Conservation (phyloP, 2,113 vertebrate species). For the Nymphicus hollandicus region DNA sequence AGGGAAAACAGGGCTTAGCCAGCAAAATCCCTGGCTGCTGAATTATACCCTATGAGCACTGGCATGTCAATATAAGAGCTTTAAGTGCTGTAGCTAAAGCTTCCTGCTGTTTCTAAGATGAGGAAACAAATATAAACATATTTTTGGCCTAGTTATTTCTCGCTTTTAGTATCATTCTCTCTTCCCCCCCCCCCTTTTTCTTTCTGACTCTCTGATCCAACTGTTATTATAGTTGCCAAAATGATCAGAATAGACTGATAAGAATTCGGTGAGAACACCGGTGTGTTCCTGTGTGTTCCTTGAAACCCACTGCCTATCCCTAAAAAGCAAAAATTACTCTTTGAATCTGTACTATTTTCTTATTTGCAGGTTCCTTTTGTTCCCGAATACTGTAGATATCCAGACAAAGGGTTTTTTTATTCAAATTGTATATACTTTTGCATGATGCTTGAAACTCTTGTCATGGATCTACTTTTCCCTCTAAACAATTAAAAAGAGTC, state of each 20-base stretch:
- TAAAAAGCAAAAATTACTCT: background rate
- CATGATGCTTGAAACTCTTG: background rate
- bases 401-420: background rate
- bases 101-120: background rate
- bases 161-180: background rate
- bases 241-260: background rate
- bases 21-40: conserved; percentile 11
- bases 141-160: background rate
- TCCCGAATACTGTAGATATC: background rate
- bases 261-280: background rate
- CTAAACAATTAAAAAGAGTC: background rate
- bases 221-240: background rate
- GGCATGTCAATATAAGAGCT: background rate
- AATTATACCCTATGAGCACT: background rate
- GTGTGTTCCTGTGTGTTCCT: background rate
- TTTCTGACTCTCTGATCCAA: background rate
- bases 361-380: background rate
- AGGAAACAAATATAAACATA: background rate
- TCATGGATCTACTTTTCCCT: background rate
- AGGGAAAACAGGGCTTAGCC: background rate
- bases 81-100: background rate
- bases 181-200: background rate
- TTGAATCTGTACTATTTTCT: background rate
- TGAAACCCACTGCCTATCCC: background rate
- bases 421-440: background rate